phyloP scores from a whole-genome alignment of 2,888 invertebrate genomes.

The Caenorhabditis zanzibari region DNA sequence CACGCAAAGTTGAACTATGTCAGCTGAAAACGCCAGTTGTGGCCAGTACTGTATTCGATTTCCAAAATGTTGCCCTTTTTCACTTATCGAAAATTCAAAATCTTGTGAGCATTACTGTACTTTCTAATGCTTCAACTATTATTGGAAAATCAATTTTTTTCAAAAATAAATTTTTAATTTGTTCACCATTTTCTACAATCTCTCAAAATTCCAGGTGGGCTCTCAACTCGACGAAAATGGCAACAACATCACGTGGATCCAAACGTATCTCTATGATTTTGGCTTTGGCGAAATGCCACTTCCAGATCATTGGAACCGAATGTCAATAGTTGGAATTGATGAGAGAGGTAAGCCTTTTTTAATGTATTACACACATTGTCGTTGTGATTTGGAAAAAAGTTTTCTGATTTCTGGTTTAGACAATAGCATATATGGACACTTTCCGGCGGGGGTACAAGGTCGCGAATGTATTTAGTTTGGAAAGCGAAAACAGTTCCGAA shows the following conservation, averaged over 20 bases:
- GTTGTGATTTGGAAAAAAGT: conserved; percentile 17
- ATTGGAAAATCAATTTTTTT: too few relatives aligned
- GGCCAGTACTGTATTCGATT: too few relatives aligned
- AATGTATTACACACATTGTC: not conserved
- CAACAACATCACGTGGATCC: conserved; percentile 78
- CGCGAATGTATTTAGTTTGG: conserved; percentile 33
- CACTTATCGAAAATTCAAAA: too few relatives aligned
- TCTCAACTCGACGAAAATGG: conserved; percentile 53
- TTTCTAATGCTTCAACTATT: too few relatives aligned
- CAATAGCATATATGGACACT: too few relatives aligned
- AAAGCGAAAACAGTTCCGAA: conserved; percentile 2
- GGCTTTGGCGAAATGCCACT: conserved; percentile 75
- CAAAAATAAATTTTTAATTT: too few relatives aligned
- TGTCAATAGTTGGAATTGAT: conserved; percentile 70
- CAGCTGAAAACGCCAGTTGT: too few relatives aligned
- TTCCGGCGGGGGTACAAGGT: too few relatives aligned
- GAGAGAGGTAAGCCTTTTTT: conserved; percentile 62
- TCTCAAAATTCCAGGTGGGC: conserved; percentile 52
- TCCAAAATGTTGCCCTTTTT: too few relatives aligned
- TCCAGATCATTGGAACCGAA: conserved; percentile 72
- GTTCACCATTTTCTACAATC: not conserved
- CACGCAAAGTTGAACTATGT: too few relatives aligned
- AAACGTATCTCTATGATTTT: conserved; percentile 79
- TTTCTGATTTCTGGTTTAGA: conserved; percentile 37
- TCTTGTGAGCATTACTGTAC: too few relatives aligned